A percentile compares a stretch with the other conserved stretches of the same genome.
Evolutionary conservation across 1,140 invertebrate species (phyloP).

Genomic region (Caenorhabditis inopinata): DNA sequence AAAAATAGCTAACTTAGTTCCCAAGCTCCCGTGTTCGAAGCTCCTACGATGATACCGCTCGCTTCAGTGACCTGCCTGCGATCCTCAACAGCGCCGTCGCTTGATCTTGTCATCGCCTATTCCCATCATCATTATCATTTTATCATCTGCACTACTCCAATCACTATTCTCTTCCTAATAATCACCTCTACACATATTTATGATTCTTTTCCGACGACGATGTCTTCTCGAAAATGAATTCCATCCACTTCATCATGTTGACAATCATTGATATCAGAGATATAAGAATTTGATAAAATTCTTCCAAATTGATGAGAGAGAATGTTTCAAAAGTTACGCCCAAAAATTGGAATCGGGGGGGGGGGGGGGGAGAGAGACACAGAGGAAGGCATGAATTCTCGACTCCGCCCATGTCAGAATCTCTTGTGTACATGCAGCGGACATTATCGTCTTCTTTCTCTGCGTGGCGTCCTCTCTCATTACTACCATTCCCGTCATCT

Average conservation of each 20-base stretch:
- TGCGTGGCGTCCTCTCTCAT: not conserved
- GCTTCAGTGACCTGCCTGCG: not conserved
- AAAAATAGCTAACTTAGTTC: too few relatives aligned
- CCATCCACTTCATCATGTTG: not conserved
- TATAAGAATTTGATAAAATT: not conserved
- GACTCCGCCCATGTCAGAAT: not conserved
- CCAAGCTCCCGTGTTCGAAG: too few relatives aligned
- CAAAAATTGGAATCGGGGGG: not conserved
- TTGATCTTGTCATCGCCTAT: slow-evolving; percentile 25
- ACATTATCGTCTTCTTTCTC: not conserved
- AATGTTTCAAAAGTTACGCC: slow-evolving; percentile 21
- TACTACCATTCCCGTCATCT: slow-evolving; percentile 30
- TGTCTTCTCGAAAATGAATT: not conserved
- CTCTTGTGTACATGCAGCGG: not conserved
- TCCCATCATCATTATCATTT: slow-evolving; percentile 29
- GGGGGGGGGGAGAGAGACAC: too few relatives aligned
- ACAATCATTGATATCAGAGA: slow-evolving; percentile 1
- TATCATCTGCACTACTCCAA: not conserved
- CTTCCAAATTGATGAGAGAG: not conserved
- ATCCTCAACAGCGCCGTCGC: not conserved
- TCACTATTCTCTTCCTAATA: not conserved
- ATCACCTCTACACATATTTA: slow-evolving; percentile 30
- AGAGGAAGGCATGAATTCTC: not conserved
- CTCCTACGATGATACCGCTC: too few relatives aligned
- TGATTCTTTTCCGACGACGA: not conserved